Conservation (phyloP, 2,113 vertebrate species). For the Otocyon megalotis region DNA sequence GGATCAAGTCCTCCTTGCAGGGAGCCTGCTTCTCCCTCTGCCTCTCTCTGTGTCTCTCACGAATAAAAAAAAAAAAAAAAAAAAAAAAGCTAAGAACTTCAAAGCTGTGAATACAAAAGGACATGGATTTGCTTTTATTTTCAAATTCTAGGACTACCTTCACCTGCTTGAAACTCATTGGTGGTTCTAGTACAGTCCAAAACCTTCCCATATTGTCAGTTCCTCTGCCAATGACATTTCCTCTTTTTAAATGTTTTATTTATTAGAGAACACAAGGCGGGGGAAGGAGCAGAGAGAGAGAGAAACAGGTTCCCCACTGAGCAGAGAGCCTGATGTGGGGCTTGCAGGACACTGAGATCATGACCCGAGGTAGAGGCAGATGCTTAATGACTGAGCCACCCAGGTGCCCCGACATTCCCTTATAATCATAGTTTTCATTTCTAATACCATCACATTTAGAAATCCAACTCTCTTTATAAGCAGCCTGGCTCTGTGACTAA, state of each 20-base stretch:
- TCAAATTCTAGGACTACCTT: constrained; percentile 56
- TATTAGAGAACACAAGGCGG: too few relatives aligned
- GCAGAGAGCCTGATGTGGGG: too few relatives aligned
- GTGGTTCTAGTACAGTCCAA: constrained; percentile 55
- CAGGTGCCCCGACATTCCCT: too few relatives aligned
- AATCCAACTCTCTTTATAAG: constrained; percentile 60
- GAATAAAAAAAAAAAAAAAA: too few relatives aligned
- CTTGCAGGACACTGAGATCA: too few relatives aligned
- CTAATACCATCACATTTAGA: constrained; percentile 72
- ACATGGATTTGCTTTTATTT: constrained; percentile 25
- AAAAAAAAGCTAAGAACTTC: background rate
- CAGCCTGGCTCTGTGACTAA: background rate
- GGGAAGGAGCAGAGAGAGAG: too few relatives aligned
- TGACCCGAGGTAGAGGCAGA: too few relatives aligned
- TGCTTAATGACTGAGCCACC: too few relatives aligned
- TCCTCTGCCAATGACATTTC: constrained; percentile 33
- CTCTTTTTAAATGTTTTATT: background rate
- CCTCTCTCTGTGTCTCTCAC: too few relatives aligned
- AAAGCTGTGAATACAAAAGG: background rate
- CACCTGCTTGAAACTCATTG: constrained; percentile 73
- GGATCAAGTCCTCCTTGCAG: too few relatives aligned
- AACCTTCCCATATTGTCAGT: constrained; percentile 32
- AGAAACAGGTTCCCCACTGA: too few relatives aligned
- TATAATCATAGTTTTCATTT: background rate
- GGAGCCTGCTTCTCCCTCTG: too few relatives aligned